Base-by-base conservation (phyloP, 2,797 vertebrate species). In the Eremophila alpestris region DNA sequence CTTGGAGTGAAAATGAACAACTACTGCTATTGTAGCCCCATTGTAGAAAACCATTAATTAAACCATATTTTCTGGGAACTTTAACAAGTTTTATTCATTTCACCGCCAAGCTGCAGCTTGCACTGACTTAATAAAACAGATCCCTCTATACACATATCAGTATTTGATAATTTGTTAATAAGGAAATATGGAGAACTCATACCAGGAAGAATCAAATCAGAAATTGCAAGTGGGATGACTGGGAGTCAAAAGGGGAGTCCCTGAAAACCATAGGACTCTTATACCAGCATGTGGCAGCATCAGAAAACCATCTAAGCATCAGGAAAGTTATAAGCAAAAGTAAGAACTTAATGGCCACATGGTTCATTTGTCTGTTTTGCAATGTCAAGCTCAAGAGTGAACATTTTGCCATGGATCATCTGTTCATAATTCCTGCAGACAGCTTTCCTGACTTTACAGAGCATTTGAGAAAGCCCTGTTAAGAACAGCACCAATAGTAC, bases 351-450 rank as follows among this genome's bases (percentile, higher is more conserved):
- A 78, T 65, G 40, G 51, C 21, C 26, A 58, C 94, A 65, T 36
- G 46, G 71, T 71, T 95, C 68, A 83, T 92, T 91, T 92, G n/a
- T 89, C 89, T 93, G 30, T 68, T 92, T 87, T 77, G 60, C 41
- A 64, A 55, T 70, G 87, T 48, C 71, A 87, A 7, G 68, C 64
- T 93, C 55, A 89, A 89, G 76, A 75, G 40, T 78, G 78, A 95
- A 62, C 13, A 58, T 83, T 95, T 62, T 94, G 78, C 73, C 10
- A 10, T 83, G 87, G 71, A 92, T 94, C 92, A 91, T 95, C 84
- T 92, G 89, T 68, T 82, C 88, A 46, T 68, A 79, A 55, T 92
- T 60, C 67, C 78, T 65, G 43, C 64, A 94, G 71, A 56, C 1
- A 0, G 23, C n/a, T 82, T 62, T 78, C 68, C 54, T 7, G 8